A percentile compares a stretch with the other conserved stretches of the same genome.
Conservation (phyloP, 2,888 invertebrate species). For the Ichneumoninae sp. region DNA sequence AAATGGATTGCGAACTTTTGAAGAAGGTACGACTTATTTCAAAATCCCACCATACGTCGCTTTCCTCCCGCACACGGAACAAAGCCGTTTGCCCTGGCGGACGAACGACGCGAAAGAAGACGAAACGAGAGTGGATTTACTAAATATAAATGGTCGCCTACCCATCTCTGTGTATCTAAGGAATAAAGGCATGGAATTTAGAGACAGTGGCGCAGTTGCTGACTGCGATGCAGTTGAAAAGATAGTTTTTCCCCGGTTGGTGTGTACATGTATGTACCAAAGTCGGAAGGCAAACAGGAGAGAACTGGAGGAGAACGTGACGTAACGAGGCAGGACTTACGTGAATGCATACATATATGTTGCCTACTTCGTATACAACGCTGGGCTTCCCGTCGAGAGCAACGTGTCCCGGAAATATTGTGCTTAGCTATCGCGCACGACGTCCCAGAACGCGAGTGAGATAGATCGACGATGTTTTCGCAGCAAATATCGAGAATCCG, state of each 20-base stretch:
- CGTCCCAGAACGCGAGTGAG: conserved; percentile 45
- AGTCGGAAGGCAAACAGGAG: conserved; percentile 56
- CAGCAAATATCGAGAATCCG: conserved; percentile 63
- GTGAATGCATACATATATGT: conserved; percentile 20
- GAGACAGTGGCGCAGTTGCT: conserved; percentile 39
- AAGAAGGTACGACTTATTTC: neutral
- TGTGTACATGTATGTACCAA: conserved; percentile 35
- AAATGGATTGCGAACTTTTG: conserved; percentile 6
- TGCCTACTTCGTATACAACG: conserved; percentile 39
- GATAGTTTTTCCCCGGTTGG: conserved; percentile 33
- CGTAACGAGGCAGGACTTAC: conserved; percentile 51
- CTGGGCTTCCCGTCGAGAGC: conserved; percentile 53
- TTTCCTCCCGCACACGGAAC: conserved; percentile 18
- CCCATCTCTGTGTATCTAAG: conserved; percentile 30
- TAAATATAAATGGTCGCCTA: conserved; percentile 51
- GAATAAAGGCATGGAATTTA: conserved; percentile 40
- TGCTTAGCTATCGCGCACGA: conserved; percentile 50
- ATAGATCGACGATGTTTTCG: conserved; percentile 62
- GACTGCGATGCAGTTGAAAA: conserved; percentile 55
- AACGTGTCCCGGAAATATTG: conserved; percentile 67
- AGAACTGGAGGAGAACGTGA: conserved; percentile 50
- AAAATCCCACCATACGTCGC: conserved; percentile 10
- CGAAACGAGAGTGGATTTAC: conserved; percentile 44
- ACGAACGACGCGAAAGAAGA: conserved; percentile 27
- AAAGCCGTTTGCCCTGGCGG: conserved; percentile 1